Conservation (phyloP, 2,888 invertebrate genomes). For the Epistrophe eligans region DNA sequence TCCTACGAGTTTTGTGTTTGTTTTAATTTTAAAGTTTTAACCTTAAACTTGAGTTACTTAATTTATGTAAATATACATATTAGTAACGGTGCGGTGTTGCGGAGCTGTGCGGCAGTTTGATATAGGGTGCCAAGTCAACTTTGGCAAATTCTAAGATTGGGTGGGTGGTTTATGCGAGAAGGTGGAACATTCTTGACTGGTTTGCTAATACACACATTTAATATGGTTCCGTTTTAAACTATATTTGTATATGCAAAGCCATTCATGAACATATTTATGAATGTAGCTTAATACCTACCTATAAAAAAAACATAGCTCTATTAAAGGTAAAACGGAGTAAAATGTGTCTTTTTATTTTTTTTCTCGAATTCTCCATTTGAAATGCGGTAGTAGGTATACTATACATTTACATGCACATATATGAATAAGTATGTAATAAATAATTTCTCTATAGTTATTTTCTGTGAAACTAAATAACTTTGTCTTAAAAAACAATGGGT, state of each 20-base stretch:
- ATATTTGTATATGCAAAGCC: neutral
- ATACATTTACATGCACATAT: no score
- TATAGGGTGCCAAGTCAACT: neutral
- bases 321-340: neutral
- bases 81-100: neutral
- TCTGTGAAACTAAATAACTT: no score
- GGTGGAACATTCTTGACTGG: slow-evolving; percentile 24
- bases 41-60: slow-evolving; percentile 20
- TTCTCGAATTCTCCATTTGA: no score
- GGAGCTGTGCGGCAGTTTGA: neutral
- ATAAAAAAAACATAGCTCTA: neutral
- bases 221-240: neutral
- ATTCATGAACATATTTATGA: neutral
- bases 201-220: neutral
- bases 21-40: slow-evolving; percentile 15
- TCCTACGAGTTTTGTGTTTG: slow-evolving; percentile 37
- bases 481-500: no score
- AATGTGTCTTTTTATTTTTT: neutral
- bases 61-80: slow-evolving; percentile 2
- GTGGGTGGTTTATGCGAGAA: neutral
- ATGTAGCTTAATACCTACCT: neutral
- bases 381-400: no score
- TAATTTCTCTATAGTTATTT: no score
- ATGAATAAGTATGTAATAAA: no score
- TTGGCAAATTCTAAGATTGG: neutral